A percentile compares a stretch with the other conserved stretches of the same genome.
These are phyloP conservation scores for Nyctibius grandis DNA, from an alignment of 2,797 vertebrate genomes.

Conservation along the genomic window DNA sequence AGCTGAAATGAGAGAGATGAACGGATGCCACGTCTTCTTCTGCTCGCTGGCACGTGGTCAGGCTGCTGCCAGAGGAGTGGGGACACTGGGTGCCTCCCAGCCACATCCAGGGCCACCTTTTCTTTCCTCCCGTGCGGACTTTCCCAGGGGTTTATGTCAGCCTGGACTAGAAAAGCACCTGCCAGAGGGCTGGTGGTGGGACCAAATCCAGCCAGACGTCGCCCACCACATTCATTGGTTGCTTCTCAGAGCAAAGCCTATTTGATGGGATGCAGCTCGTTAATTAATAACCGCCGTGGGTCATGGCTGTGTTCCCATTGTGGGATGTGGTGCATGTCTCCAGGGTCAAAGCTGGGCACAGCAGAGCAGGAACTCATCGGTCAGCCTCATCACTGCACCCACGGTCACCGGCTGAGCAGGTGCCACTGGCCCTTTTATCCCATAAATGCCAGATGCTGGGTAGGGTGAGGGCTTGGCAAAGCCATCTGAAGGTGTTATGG, in stretches of 20 bases:
- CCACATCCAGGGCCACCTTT: not conserved
- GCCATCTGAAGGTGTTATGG: not conserved
- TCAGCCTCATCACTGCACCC: rapidly evolving
- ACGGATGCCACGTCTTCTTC: not conserved
- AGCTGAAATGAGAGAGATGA: not conserved
- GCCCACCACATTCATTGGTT: rapidly evolving
- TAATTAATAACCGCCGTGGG: not conserved
- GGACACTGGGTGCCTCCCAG: not conserved
- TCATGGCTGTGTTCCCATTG: not conserved
- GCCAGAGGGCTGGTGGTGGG: not conserved
- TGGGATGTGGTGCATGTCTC: rapidly evolving
- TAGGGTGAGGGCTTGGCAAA: not conserved
- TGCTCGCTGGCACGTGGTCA: rapidly evolving
- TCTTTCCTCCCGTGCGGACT: not conserved
- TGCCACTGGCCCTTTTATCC: not conserved
- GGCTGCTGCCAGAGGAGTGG: not conserved
- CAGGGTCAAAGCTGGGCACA: not conserved
- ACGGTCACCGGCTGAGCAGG: not conserved
- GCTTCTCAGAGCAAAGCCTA: not conserved
- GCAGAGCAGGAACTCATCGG: not conserved
- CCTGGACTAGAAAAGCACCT: not conserved
- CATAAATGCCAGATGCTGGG: not conserved
- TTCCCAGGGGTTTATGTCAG: not conserved
- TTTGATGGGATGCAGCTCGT: not conserved
- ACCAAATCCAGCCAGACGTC: not conserved